Percentiles rank a stretch among this genome's conserved stretches.
phyloP scores from a whole-genome alignment of 2,113 vertebrate species.

The Oncorhynchus nerka region DNA sequence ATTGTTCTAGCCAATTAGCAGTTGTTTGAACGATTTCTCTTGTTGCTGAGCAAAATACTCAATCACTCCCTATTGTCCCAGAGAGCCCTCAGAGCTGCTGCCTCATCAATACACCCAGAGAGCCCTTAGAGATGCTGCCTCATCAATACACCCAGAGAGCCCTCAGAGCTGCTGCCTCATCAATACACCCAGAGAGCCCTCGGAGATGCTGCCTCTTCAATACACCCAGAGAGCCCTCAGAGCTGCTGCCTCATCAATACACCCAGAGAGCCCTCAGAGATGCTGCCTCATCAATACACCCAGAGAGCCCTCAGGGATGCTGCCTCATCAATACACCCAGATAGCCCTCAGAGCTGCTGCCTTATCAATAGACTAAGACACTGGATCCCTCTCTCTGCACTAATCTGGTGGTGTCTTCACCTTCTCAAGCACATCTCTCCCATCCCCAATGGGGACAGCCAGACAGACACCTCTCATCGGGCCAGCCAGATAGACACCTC shows the following conservation, averaged over 20 bases:
- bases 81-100: constrained; percentile 26
- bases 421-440: constrained; percentile 31
- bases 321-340: too few relatives aligned
- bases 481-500: too few relatives aligned
- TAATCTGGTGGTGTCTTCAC: constrained; percentile 39
- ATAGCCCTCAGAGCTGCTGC: constrained; percentile 7
- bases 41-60: constrained; percentile 34
- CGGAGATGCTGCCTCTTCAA: neutral
- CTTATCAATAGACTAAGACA: neutral
- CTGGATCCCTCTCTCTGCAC: constrained; percentile 5
- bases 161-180: neutral
- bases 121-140: neutral
- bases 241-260: too few relatives aligned
- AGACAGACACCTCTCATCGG: too few relatives aligned
- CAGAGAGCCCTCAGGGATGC: too few relatives aligned
- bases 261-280: too few relatives aligned
- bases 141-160: neutral
- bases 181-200: neutral
- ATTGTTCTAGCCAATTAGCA: constrained; percentile 37
- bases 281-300: too few relatives aligned
- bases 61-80: neutral
- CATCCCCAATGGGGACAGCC: constrained; percentile 26
- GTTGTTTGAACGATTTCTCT: too few relatives aligned
- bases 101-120: neutral
- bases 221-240: neutral